Percentiles rank a stretch among this genome's conserved stretches.
Conservation (phyloP, 1,140 invertebrate species). For the Colletes latitarsis region DNA sequence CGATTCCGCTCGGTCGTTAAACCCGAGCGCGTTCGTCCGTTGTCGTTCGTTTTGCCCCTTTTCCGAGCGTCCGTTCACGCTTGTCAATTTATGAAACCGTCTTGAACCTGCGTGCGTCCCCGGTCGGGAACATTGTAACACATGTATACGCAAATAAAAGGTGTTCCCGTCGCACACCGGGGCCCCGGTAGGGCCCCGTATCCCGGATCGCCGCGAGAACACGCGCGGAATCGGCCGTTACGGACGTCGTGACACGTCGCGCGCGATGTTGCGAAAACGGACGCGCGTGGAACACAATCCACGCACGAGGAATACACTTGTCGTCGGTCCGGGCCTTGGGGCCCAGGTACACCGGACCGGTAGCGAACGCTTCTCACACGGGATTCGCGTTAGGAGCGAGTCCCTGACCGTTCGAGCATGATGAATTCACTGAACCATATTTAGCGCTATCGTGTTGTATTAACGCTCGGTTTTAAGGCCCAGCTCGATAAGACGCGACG, state of each 20-base stretch:
- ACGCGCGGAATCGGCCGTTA: constrained; percentile 31
- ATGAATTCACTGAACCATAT: constrained; percentile 52
- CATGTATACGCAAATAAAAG: constrained; percentile 36
- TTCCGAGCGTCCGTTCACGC: neutral
- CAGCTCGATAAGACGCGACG: constrained; percentile 49
- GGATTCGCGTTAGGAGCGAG: constrained; percentile 44
- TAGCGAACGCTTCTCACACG: constrained; percentile 39
- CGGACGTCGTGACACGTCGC: constrained; percentile 24
- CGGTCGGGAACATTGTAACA: constrained; percentile 11
- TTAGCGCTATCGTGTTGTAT: constrained; percentile 52
- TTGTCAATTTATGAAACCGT: constrained; percentile 25
- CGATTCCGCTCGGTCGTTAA: constrained; percentile 9
- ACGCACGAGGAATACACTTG: constrained; percentile 22
- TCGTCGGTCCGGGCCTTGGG: neutral
- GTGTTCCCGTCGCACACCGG: constrained; percentile 13
- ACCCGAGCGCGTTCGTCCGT: neutral
- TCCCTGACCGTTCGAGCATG: constrained; percentile 41
- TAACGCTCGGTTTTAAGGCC: constrained; percentile 26
- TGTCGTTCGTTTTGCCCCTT: neutral
- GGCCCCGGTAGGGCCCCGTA: neutral
- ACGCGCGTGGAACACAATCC: constrained; percentile 21
- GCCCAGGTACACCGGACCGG: constrained; percentile 10
- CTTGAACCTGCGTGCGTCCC: constrained; percentile 1
- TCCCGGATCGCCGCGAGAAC: constrained; percentile 14
- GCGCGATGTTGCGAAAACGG: constrained; percentile 12